phyloP scores from a whole-genome alignment of 2,113 vertebrate genomes.

The Nematolebias whitei region DNA sequence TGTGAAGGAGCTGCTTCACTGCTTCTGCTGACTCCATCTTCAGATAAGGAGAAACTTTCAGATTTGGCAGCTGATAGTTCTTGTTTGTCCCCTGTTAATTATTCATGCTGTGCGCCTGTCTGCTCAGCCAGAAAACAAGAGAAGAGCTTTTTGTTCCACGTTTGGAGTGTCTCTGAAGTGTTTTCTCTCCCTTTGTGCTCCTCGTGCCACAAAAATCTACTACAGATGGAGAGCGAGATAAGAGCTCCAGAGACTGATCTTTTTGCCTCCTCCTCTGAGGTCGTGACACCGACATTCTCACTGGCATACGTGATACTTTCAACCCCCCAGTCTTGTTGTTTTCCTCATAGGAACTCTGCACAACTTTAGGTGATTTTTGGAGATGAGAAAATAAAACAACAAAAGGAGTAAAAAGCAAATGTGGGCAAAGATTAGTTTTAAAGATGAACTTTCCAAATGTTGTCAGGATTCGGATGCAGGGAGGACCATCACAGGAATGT shows the following conservation, averaged over 20 bases:
- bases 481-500: constrained; percentile 53
- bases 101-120: constrained; percentile 57
- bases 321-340: constrained; percentile 40
- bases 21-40: constrained; percentile 21
- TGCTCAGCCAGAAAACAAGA: constrained; percentile 57
- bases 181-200: constrained; percentile 66
- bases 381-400: not conserved
- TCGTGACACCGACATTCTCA: constrained; percentile 81
- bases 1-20: constrained; percentile 1
- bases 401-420: constrained; percentile 9
- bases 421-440: constrained; percentile 15
- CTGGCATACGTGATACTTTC: constrained; percentile 71
- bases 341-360: constrained; percentile 29
- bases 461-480: constrained; percentile 14
- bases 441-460: constrained; percentile 22
- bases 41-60: constrained; percentile 41
- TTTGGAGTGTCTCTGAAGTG: constrained; percentile 55
- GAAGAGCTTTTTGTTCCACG: constrained; percentile 56
- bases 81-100: constrained; percentile 66
- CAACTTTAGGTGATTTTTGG: constrained; percentile 38
- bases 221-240: constrained; percentile 79
- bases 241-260: constrained; percentile 68
- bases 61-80: constrained; percentile 42
- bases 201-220: constrained; percentile 75
- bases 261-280: constrained; percentile 71